phyloP scores from a whole-genome alignment of 1,140 invertebrate genomes.

The Ceratitis capitata region DNA sequence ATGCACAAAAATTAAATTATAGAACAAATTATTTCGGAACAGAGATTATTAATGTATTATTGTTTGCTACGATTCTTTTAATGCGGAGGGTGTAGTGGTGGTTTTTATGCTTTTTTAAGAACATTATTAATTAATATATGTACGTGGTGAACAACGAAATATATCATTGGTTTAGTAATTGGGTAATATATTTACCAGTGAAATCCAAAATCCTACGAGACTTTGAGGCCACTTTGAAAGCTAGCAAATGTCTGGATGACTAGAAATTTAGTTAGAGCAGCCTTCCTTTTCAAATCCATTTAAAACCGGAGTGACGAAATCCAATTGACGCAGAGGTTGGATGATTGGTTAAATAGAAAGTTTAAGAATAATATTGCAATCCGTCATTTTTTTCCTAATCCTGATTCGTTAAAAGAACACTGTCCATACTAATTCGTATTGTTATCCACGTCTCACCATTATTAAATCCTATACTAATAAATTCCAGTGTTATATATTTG shows the following conservation, averaged over 20 bases:
- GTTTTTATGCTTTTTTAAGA: neutral
- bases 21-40: neutral
- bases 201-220: neutral
- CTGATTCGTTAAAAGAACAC: neutral
- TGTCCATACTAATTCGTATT: neutral
- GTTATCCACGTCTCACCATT: neutral
- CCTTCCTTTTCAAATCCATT: neutral
- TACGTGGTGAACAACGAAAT: neutral
- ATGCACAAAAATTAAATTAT: neutral
- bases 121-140: neutral
- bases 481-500: neutral
- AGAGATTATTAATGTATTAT: neutral
- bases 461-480: neutral
- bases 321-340: neutral
- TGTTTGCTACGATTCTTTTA: neutral
- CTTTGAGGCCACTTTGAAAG: neutral
- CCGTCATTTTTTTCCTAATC: neutral
- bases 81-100: neutral
- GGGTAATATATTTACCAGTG: conserved; percentile 10
- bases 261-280: neutral
- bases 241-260: neutral
- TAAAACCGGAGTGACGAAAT: neutral
- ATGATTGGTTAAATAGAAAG: neutral
- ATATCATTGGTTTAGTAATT: neutral
- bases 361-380: neutral